These are phyloP conservation scores for Willowsia nigromaculata DNA, from an alignment of 2,888 invertebrate genomes.

Conservation along the genomic window DNA sequence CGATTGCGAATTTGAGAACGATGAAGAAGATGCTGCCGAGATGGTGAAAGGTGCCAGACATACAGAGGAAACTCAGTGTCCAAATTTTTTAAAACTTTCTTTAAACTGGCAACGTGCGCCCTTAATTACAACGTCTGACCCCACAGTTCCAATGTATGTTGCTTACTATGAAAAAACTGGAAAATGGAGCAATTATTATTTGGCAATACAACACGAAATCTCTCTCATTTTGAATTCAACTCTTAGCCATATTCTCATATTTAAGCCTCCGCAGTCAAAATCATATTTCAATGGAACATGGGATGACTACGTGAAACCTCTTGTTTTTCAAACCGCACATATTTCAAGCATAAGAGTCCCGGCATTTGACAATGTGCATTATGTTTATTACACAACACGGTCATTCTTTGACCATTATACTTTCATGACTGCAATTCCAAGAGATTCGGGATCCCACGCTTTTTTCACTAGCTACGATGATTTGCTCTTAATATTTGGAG, in stretches of 20 bases:
- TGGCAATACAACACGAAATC: not conserved
- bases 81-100: not conserved
- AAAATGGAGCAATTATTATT: not conserved
- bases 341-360: not conserved
- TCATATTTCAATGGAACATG: not conserved
- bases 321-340: not conserved
- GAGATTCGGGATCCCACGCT: not conserved
- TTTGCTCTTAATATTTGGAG: not conserved
- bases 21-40: no score
- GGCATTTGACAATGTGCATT: not conserved
- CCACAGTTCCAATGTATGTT: not conserved
- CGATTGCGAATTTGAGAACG: not conserved
- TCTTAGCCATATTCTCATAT: not conserved
- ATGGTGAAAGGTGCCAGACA: not conserved
- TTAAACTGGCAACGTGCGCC: not conserved
- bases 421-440: slow-evolving; percentile 4
- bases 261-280: not conserved
- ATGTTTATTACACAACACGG: not conserved
- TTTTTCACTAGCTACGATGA: not conserved
- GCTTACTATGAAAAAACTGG: not conserved
- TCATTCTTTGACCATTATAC: not conserved
- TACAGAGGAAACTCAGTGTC: not conserved
- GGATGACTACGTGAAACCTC: slow-evolving; percentile 8
- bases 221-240: not conserved
- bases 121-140: not conserved